Percentiles rank a stretch among this genome's conserved stretches.
Conservation (phyloP, 2,797 vertebrate species). For the Tapirus indicus region DNA sequence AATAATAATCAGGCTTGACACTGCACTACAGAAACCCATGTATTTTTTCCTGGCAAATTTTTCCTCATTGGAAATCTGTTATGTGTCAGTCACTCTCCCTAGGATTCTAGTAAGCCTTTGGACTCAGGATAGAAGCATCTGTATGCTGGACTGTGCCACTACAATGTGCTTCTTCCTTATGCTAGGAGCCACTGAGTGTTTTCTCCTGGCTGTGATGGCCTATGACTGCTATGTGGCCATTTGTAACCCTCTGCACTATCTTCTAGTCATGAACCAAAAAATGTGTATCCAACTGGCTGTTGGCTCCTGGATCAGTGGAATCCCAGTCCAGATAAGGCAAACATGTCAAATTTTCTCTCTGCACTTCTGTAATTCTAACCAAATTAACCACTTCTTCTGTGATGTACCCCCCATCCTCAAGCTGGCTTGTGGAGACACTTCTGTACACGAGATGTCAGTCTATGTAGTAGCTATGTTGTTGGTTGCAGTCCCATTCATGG, state of each 20-base stretch:
- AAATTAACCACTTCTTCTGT: too few relatives aligned
- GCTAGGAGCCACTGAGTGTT: constrained; percentile 66
- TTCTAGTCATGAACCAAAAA: constrained; percentile 67
- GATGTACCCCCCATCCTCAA: too few relatives aligned
- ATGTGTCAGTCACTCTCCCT: neutral
- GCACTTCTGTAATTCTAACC: neutral
- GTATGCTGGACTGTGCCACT: constrained; percentile 9
- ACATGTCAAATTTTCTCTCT: constrained; percentile 41
- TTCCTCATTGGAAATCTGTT: neutral
- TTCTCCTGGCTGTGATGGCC: constrained; percentile 50
- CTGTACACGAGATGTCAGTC: too few relatives aligned
- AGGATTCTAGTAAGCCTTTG: neutral
- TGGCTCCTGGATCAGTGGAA: constrained; percentile 34
- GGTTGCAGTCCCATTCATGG: neutral
- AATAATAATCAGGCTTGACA: neutral
- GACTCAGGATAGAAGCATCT: neutral
- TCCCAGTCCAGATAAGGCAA: constrained; percentile 40
- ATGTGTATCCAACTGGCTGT: neutral
- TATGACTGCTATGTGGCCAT: neutral
- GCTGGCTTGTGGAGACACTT: too few relatives aligned
- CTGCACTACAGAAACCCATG: neutral
- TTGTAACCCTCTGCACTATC: too few relatives aligned
- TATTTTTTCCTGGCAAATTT: constrained; percentile 26
- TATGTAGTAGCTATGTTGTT: neutral
- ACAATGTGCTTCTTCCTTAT: constrained; percentile 75